Base-by-base conservation (phyloP, 2,797 vertebrate genomes). In the Acomys russatus region DNA sequence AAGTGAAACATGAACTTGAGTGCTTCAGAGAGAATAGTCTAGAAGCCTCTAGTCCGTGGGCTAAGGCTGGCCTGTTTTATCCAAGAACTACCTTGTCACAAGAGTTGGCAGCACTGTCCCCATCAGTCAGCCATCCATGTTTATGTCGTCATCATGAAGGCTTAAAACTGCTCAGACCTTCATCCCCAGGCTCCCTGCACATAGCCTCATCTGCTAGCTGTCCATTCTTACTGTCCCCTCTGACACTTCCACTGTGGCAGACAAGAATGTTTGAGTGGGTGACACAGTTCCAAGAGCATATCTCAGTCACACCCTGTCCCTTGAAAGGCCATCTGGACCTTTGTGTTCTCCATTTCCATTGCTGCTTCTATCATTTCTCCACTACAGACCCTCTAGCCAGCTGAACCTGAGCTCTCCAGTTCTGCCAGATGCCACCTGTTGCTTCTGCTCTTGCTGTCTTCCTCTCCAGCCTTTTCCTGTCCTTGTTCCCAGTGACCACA, bases 101-200 rank as follows among this genome's bases (percentile, higher is more conserved):
- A 28, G 70, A 35, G 28, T 11, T 33, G 0, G 23, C 68, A 61
- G 49, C n/a, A 44, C 35, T 6, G 2, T 3, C 0, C 28, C 25
- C 63, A 7, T 7, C 9, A 0, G 17, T 3, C 1, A 1, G 2
- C n/a, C 59, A 9, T 14, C 54, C 49, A 10, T 23, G 5, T 30
- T 56, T 54, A 54, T 4, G 1, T 23, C 8, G 90, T 61, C 59
- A 7, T 30, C 63, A 11, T 1, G 2, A 74, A 51, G 25, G 8
- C 59, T 49, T n/a, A 77, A 44, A 54, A 30, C 49, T 56, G 33
- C 33, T 20, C 79, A 38, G 1, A 14, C 68, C 61, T 28, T 49
- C 70, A 5, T 22, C 64, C 68, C n/a, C 70, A 74, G 68, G 68
- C 14, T 18, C n/a, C 64, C 10, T 35, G 33, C 49, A 10, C 49